Base-by-base conservation (phyloP, 2,797 vertebrate genomes). In the Rhabdophis nuchalis region DNA sequence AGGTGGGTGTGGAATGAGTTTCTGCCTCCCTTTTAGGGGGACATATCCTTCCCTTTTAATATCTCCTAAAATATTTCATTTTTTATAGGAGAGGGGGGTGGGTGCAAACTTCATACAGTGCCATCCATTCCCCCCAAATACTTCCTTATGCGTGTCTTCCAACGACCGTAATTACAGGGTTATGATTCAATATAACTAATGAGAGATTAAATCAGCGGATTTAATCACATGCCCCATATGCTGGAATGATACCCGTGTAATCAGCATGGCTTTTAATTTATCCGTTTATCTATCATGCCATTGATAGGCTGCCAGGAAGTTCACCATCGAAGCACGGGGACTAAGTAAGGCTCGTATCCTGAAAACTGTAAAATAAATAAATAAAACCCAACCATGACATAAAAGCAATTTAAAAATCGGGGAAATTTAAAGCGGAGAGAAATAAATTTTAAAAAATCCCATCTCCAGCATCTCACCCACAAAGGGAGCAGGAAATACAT, bases 101-200 rank as follows among this genome's bases (percentile, higher is more conserved):
- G 52, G 52, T 52, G 52, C 52, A 10, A 52, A 11, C 52, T 52
- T 52, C 10, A 9, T 52, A 10, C 18, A 20, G 58, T 20, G 4
- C 68, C 32, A 88, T 54, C 27, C 64, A 29, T 90, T 90, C 72
- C 92, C 92, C 60, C 27, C 7, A 0, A 53, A 89, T 50, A 60
- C 1, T 3, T 90, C 32, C 9, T 1, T 5, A 0, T 9, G 77
- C 29, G 3, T 0, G 32, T 85, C 41, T 87, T 25, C 1, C 88
- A 91, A 0, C 8, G 56, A 7, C 61, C 90, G n/a, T 50, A 91
- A 54, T 27, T 88, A 12, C 0, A 72, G 93, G 53, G 1, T 87
- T 68, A 87, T 92, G 77, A 85, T 60, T 89, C 89, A 27, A 20
- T 77, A 90, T 94, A 82, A 89, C 64, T 90, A 91, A 93, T 41